These are phyloP conservation scores for Furnarius figulus DNA, from an alignment of 2,113 vertebrate genomes.

Conservation along the genomic window DNA sequence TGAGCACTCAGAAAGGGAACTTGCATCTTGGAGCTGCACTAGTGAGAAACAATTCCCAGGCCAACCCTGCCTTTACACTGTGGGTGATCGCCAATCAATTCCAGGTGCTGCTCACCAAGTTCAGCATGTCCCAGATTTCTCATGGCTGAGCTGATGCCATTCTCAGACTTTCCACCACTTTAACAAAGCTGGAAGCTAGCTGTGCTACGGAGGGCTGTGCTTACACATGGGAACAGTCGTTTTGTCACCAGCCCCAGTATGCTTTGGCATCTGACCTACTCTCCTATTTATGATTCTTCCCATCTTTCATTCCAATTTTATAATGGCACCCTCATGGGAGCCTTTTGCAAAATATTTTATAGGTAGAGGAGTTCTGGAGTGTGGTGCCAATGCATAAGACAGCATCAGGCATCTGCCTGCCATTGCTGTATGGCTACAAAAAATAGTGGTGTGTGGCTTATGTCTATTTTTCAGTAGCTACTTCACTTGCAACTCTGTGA, in stretches of 20 bases:
- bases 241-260: neutral
- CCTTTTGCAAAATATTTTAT: neutral
- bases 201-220: neutral
- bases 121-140: constrained; percentile 5
- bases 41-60: constrained; percentile 4
- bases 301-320: neutral
- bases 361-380: neutral
- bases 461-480: neutral
- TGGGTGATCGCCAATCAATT: neutral
- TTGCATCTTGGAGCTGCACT: neutral
- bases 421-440: neutral
- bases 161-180: constrained; percentile 6
- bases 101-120: constrained; percentile 29
- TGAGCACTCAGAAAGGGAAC: neutral
- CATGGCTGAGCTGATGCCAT: neutral
- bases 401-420: neutral
- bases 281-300: constrained; percentile 10
- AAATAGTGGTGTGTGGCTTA: neutral
- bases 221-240: constrained; percentile 17
- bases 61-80: neutral
- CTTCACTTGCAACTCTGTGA: neutral
- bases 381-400: neutral
- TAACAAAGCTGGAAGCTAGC: constrained; percentile 24
- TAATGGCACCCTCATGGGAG: neutral
- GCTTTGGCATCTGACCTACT: neutral